Evolutionary conservation across 1,140 invertebrate genomes (phyloP).

Genomic region (Drosophila teissieri): DNA sequence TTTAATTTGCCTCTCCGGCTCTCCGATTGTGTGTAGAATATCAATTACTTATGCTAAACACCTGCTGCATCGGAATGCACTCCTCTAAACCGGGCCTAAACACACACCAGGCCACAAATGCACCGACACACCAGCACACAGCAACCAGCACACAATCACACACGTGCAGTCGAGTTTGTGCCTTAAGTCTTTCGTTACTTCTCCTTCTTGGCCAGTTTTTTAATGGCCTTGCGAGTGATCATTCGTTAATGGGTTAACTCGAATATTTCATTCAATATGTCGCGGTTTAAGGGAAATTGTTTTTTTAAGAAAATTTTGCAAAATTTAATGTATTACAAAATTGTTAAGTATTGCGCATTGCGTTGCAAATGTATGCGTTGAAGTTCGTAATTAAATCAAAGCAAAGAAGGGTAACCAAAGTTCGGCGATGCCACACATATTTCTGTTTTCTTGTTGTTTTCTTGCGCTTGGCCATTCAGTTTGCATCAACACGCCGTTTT

Average conservation of each 20-base stretch:
- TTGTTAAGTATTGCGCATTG: neutral
- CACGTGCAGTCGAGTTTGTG: slow-evolving; percentile 59
- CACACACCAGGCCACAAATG: slow-evolving; percentile 33
- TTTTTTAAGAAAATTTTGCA: too few species aligned
- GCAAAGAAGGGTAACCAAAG: slow-evolving; percentile 9
- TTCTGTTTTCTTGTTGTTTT: neutral
- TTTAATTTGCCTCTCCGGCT: slow-evolving; percentile 12
- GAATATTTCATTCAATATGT: neutral
- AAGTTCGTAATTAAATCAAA: too few species aligned
- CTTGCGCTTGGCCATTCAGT: slow-evolving; percentile 60
- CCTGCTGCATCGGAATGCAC: slow-evolving; percentile 82
- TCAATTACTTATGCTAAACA: slow-evolving; percentile 85
- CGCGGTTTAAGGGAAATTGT: neutral
- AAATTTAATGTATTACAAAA: neutral
- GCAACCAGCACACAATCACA: neutral
- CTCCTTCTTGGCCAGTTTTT: slow-evolving; percentile 35
- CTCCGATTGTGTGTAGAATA: slow-evolving; percentile 81
- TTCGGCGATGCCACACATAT: neutral
- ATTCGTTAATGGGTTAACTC: neutral
- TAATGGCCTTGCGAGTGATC: slow-evolving; percentile 55
- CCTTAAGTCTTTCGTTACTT: slow-evolving; percentile 74
- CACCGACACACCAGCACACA: slow-evolving; percentile 1
- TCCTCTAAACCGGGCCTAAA: slow-evolving; percentile 78
- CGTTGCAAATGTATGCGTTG: too few species aligned
- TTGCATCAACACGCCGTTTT: slow-evolving; percentile 79